Percentiles rank a stretch among this genome's conserved stretches.
phyloP scores from a whole-genome alignment of 1,140 invertebrate species.

The Drosophila truncata region DNA sequence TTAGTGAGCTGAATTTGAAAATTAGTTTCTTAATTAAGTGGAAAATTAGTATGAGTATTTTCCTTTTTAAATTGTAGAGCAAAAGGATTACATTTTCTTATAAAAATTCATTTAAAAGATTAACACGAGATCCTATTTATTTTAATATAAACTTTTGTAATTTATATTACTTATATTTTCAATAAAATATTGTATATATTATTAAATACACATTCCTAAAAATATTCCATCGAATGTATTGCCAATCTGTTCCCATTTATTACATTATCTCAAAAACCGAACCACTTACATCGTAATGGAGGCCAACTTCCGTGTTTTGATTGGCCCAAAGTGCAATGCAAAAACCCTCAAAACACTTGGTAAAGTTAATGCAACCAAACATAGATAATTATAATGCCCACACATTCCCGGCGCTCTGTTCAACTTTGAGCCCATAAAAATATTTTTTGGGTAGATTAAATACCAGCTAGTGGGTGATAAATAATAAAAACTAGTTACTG shows the following conservation, averaged over 20 bases:
- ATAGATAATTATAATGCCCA: constrained; percentile 63
- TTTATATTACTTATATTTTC: too few species aligned
- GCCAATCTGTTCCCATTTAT: constrained; percentile 1
- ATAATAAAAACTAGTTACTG: constrained; percentile 75
- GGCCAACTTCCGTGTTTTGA: constrained; percentile 8
- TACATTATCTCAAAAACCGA: constrained; percentile 1
- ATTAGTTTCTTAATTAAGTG: not conserved
- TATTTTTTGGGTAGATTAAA: constrained; percentile 62
- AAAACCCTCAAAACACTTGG: constrained; percentile 40
- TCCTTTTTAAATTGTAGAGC: not conserved
- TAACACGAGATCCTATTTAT: too few species aligned
- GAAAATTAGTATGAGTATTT: too few species aligned
- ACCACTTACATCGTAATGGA: constrained; percentile 15
- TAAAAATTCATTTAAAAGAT: not conserved
- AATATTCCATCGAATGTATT: too few species aligned
- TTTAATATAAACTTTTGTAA: too few species aligned
- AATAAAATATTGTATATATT: too few species aligned
- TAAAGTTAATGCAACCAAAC: constrained; percentile 28
- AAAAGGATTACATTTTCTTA: not conserved
- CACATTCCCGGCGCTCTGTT: not conserved
- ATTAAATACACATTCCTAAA: too few species aligned
- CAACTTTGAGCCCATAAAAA: constrained; percentile 61
- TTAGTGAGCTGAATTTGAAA: not conserved
- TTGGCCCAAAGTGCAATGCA: constrained; percentile 22
- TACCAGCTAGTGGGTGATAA: constrained; percentile 57